Percentiles rank a stretch among this genome's conserved stretches.
Evolutionary conservation across 2,797 vertebrate genomes (phyloP).

Genomic region (Podargus strigoides): DNA sequence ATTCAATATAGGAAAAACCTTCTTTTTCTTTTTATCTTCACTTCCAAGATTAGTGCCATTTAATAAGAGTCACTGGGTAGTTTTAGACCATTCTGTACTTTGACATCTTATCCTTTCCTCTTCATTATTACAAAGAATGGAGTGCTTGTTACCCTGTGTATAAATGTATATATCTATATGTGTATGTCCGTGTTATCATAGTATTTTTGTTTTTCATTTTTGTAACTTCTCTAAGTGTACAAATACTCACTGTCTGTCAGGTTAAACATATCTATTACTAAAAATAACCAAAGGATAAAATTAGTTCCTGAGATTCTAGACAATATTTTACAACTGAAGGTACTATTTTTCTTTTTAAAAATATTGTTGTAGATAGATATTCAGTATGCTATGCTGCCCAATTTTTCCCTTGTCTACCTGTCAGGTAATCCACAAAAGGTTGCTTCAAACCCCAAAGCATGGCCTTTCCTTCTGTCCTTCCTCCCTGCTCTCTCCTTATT

Average conservation of each 20-base stretch:
- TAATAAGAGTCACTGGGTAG: conserved; percentile 61
- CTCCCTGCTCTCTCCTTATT: not conserved
- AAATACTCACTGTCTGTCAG: not conserved
- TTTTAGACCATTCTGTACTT: conserved; percentile 6
- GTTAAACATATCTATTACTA: not conserved
- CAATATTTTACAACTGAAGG: not conserved
- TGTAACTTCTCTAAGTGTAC: not conserved
- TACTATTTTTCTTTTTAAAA: not conserved
- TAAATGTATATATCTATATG: too few relatives aligned
- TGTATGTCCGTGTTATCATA: too few relatives aligned
- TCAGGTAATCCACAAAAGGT: not conserved
- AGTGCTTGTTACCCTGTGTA: not conserved
- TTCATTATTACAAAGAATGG: not conserved
- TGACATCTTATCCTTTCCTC: conserved; percentile 27
- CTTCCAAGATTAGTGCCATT: conserved; percentile 70
- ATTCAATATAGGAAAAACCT: conserved; percentile 75
- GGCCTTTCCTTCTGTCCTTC: not conserved
- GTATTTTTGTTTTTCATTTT: not conserved
- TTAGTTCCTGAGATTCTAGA: not conserved
- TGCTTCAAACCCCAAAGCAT: not conserved
- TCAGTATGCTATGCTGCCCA: not conserved
- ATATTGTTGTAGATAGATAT: not conserved
- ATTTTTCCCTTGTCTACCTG: not conserved
- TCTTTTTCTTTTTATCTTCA: conserved; percentile 72
- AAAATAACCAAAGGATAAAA: not conserved